phyloP scores from a whole-genome alignment of 2,797 vertebrate species.

The Sus cebifrons region DNA sequence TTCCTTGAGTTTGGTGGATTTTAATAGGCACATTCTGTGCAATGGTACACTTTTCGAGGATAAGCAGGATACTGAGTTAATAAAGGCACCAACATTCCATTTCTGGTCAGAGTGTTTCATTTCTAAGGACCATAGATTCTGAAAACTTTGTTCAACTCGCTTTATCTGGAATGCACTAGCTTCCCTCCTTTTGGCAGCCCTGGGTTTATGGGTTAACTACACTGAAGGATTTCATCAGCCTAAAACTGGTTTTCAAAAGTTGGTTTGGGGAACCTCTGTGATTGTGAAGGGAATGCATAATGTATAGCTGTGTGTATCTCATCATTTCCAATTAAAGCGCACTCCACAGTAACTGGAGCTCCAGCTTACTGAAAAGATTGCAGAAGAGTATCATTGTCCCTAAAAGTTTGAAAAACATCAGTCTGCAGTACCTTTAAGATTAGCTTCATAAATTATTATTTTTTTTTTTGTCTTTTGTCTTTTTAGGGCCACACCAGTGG shows the following conservation, averaged over 20 bases:
- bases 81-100: neutral
- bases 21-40: neutral
- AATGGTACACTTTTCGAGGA: neutral
- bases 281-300: neutral
- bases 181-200: neutral
- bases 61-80: neutral
- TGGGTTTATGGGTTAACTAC: neutral
- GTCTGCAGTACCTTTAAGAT: neutral
- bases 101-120: neutral
- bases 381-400: neutral
- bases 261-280: neutral
- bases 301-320: neutral
- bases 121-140: neutral
- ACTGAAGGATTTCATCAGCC: neutral
- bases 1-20: neutral
- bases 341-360: neutral
- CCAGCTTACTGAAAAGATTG: conserved; percentile 29
- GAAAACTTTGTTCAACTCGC: neutral
- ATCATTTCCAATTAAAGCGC: neutral
- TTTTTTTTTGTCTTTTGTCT: too few relatives aligned
- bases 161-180: neutral
- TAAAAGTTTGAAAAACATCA: conserved; percentile 40
- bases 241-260: conserved; percentile 36
- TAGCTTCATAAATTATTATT: neutral
- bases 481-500: too few relatives aligned